These are phyloP conservation scores for Campylomormyrus tamandua DNA, from an alignment of 2,113 vertebrate genomes.

Conservation along the genomic window DNA sequence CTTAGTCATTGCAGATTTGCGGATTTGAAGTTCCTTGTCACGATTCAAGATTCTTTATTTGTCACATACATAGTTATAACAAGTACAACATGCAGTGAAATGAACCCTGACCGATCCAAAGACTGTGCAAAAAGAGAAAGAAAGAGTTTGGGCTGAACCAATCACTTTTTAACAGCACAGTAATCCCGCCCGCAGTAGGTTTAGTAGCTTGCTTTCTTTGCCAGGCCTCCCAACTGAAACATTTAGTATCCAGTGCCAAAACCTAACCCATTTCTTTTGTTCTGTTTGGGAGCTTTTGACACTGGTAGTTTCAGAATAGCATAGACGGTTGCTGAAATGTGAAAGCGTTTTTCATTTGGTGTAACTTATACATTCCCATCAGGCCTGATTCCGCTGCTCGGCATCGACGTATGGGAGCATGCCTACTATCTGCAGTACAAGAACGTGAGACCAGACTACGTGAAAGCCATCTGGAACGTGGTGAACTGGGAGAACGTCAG, in stretches of 20 bases:
- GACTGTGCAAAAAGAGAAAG: no score
- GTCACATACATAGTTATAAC: no score
- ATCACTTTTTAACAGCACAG: not conserved
- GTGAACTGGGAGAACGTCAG: constrained; percentile 90
- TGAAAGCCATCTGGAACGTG: constrained; percentile 95
- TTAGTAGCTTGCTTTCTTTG: not conserved
- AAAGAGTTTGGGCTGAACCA: not conserved
- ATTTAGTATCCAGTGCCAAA: not conserved
- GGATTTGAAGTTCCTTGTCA: not conserved
- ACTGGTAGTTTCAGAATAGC: not conserved
- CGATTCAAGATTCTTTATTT: no score
- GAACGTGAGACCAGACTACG: constrained; percentile 92
- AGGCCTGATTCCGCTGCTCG: constrained; percentile 91
- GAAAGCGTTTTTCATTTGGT: not conserved
- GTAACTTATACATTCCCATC: constrained; percentile 1
- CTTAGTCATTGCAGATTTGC: not conserved
- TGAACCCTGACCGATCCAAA: no score
- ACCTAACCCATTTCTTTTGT: not conserved
- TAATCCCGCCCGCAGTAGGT: not conserved
- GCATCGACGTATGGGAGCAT: constrained; percentile 97
- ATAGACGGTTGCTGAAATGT: not conserved
- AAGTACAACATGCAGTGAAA: no score
- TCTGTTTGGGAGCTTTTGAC: not conserved
- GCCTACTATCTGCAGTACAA: constrained; percentile 98
- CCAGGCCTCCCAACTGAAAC: not conserved